phyloP scores from a whole-genome alignment of 2,888 invertebrate species.

The Steromphala cineraria region DNA sequence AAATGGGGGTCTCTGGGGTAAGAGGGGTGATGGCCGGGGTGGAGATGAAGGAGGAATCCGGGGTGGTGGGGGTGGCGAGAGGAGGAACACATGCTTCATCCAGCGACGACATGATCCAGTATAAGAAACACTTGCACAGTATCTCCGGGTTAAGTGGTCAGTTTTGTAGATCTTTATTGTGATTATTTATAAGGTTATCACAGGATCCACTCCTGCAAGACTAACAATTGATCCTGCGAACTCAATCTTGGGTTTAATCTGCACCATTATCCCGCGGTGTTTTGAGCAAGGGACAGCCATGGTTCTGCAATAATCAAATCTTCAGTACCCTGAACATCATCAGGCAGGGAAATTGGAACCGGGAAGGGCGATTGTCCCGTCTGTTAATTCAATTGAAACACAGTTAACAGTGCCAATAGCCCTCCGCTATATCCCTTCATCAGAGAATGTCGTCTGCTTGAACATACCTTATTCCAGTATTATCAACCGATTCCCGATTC shows the following conservation, averaged over 20 bases:
- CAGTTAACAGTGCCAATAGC: conserved; percentile 11
- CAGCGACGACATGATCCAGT: not conserved
- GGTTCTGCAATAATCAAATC: conserved; percentile 21
- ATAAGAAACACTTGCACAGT: no score
- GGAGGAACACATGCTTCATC: not conserved
- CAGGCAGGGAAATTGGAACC: conserved; percentile 21
- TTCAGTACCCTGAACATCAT: conserved; percentile 7
- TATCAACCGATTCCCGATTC: conserved; percentile 12
- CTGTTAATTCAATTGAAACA: conserved; percentile 21
- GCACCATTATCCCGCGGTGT: conserved; percentile 18
- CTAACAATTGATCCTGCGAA: conserved; percentile 13
- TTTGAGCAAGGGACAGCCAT: conserved; percentile 14
- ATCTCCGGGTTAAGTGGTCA: not conserved
- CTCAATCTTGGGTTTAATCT: conserved; percentile 15
- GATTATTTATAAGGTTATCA: conserved; percentile 7
- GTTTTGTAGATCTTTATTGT: conserved; percentile 18
- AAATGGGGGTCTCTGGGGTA: not conserved
- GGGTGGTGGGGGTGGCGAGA: not conserved
- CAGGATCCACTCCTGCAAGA: conserved; percentile 5
- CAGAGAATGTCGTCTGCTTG: conserved; percentile 9
- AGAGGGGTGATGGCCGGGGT: not conserved
- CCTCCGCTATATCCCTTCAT: conserved; percentile 5
- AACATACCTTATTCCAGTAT: not conserved
- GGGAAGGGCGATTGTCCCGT: conserved; percentile 22
- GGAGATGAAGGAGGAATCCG: not conserved